Evolutionary conservation across 1,140 invertebrate genomes (phyloP), one percentile per base, ranked within the genome.

Genomic region (Sycophaga agraensis): DNA sequence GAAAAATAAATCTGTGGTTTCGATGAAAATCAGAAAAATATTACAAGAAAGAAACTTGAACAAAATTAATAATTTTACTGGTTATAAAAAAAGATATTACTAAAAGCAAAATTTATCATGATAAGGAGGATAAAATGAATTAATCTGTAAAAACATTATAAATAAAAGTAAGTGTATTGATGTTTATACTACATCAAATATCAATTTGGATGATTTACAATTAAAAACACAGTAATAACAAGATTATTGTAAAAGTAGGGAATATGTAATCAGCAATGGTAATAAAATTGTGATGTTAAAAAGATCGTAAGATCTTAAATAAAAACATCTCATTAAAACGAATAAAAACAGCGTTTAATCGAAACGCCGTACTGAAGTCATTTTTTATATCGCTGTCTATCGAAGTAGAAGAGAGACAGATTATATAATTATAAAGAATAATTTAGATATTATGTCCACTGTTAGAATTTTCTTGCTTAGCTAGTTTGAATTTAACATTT

Each of bases 381-480:
- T 21, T 17, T 49, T 16, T 11, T 9, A n/a, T 14, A 7, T n/a
- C 31, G 19, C 35, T 35, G n/a, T 26, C 35, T 24, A 42, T 31
- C 19, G 6, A 34, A 28, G 11, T 19, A 45, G n/a, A 43, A 45
- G 17, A n/a, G 28, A 56, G 24, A 22, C 0, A 40, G 26, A 35
- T 45, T 2, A 45, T 45, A 12, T 4, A 55, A 12, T 2, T 43
- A 19, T 2, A 17, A 31, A 2, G 26, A 31, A 34, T 19, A 11
- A 31, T 56, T 34, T 34, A 11, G 53, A 31, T 35, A 21, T 34
- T 22, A 6, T 4, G 16, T n/a, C 34, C 17, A 45, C 28, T 45
- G 26, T 45, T 56, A 45, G 26, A 56, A 43, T 34, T 56, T 56
- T 39, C n/a, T 9, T 39, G n/a, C n/a, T n/a, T n/a, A n/a, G n/a